Evolutionary conservation across 2,888 invertebrate species (phyloP).

Genomic region (Caradrina clavipalpis): DNA sequence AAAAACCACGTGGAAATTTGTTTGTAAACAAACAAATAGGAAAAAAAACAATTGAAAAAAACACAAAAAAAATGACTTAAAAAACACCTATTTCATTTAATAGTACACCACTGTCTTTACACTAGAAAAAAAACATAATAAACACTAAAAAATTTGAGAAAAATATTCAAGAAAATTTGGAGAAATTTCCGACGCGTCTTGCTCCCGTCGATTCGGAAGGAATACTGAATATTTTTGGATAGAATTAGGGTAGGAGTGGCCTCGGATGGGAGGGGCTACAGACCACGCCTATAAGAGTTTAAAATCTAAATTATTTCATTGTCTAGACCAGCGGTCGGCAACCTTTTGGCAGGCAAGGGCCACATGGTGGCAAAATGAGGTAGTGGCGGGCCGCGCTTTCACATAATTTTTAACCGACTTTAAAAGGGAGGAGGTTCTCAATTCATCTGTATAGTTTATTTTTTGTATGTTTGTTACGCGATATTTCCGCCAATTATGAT

Average conservation of each 20-base stretch:
- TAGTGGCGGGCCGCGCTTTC: no score
- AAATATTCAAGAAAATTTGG: background rate
- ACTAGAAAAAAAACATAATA: background rate
- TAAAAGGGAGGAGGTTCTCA: no score
- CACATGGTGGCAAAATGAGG: no score
- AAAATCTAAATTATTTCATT: slow-evolving; percentile 66
- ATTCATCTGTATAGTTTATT: no score
- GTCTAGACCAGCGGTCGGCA: no score
- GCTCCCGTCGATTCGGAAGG: background rate
- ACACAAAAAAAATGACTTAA: background rate
- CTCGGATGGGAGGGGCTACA: slow-evolving; percentile 46
- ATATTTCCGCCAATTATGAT: no score
- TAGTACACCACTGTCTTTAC: background rate
- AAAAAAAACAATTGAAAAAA: slow-evolving; percentile 39
- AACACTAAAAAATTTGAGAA: background rate
- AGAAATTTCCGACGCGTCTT: slow-evolving; percentile 6
- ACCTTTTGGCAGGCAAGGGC: no score
- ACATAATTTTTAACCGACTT: no score
- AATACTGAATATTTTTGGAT: slow-evolving; percentile 36
- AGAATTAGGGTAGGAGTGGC: slow-evolving; percentile 55
- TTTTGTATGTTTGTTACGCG: no score
- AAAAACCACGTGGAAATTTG: slow-evolving; percentile 65
- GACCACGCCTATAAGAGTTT: slow-evolving; percentile 60
- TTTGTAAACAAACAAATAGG: slow-evolving; percentile 70
- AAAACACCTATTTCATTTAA: background rate